Evolutionary conservation across 2,888 invertebrate genomes (phyloP), one percentile per base, ranked within the genome.

Genomic region (Heteropelma amictum): DNA sequence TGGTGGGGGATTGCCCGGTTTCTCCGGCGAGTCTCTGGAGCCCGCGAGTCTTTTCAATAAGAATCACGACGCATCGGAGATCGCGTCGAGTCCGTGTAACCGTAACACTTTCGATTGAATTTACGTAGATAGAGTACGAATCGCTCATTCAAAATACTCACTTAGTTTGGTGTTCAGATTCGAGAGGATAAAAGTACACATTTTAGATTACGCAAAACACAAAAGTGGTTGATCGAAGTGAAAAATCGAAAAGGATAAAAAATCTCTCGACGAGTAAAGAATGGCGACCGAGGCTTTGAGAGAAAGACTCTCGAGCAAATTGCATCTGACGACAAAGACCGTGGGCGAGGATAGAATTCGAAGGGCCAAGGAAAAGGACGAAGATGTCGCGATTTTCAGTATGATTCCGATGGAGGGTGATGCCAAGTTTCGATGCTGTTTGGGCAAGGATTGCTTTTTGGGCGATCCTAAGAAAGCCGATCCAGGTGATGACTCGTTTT

Each of bases 301-400:
- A 90, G 94, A 94, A 84, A 93, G 95, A 88, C 92, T 96, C 63
- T 87, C 89, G 56, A 88, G 84, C 87, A 94, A 94, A 89, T 92
- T 94, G 56, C 87, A 94, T 89, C 91, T 96, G 87, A 93, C 93
- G 80, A 94, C 94, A 56, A 95, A 95, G 91, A 95, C 94, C 35
- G 94, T 95, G 60, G 95, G 95, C n/a, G 94, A 94, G 84, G 95
- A 96, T 12, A 91, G 95, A 87, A 95, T 96, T 85, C 92, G 93
- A 81, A 92, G 93, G 86, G 95, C 96, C 76, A 92, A 93, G 90
- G 95, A 95, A 83, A 93, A 93, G 87, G 95, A 96, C 89, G 96
- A 96, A 90, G 97, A 97, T 90, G 93, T 96, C 75, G 96, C 96
- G 63, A 93, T 97, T 82, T 90, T 96, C 82, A 95, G 96, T 79